Evolutionary conservation across 2,113 vertebrate species (phyloP).

Genomic region (Gallinago jamesoni): DNA sequence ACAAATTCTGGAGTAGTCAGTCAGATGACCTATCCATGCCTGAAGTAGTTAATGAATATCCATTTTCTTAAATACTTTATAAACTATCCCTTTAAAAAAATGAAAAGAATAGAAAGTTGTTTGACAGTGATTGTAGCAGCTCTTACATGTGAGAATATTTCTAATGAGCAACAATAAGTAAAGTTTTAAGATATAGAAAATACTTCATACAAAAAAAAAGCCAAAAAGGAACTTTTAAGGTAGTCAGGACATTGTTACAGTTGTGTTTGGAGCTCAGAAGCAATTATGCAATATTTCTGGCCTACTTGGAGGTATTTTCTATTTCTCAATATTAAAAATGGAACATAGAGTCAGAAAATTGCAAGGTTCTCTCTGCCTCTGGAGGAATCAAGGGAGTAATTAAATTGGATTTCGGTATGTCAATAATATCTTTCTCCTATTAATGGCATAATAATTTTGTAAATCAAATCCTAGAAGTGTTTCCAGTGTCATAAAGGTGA

Average conservation of each 20-base stretch:
- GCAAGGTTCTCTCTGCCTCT: slow-evolving; percentile 9
- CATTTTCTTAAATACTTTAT: slow-evolving; percentile 9
- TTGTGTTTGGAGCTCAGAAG: neutral
- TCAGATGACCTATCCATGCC: neutral
- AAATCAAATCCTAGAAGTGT: slow-evolving; percentile 66
- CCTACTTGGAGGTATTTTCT: neutral
- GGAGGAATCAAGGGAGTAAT: slow-evolving; percentile 66
- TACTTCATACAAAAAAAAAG: neutral
- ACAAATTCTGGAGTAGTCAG: neutral
- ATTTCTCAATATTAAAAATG: slow-evolving; percentile 67
- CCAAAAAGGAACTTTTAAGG: neutral
- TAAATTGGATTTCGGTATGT: slow-evolving; percentile 67
- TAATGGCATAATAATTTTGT: slow-evolving; percentile 68
- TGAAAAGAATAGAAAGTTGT: neutral
- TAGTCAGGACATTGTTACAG: neutral
- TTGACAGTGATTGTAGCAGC: neutral
- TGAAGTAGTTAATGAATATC: neutral
- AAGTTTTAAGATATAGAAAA: slow-evolving; percentile 26
- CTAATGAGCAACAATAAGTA: neutral
- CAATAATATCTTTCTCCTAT: slow-evolving; percentile 65
- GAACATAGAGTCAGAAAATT: slow-evolving; percentile 49
- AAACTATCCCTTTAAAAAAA: neutral
- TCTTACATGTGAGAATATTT: neutral
- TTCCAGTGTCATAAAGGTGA: slow-evolving; percentile 56
- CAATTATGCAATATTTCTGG: slow-evolving; percentile 17